These are phyloP conservation scores for Syrphus vitripennis DNA, from an alignment of 2,888 invertebrate genomes.

Conservation along the genomic window DNA sequence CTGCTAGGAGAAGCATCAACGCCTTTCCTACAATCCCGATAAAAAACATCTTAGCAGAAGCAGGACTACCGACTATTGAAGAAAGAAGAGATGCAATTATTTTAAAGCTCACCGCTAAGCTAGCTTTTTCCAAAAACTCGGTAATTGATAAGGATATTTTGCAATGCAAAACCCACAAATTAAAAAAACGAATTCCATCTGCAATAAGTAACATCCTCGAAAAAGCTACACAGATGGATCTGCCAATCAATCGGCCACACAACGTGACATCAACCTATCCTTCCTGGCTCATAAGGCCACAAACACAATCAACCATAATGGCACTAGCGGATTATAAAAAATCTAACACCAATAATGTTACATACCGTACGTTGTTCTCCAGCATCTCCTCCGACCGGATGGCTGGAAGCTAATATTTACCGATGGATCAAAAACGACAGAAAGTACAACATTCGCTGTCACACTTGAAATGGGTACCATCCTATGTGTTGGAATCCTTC, in stretches of 20 bases:
- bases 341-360: background rate
- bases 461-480: conserved; percentile 5
- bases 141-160: background rate
- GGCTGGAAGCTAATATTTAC: too few species aligned
- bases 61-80: too few species aligned
- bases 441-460: conserved; percentile 31
- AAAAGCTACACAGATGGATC: background rate
- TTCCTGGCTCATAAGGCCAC: background rate
- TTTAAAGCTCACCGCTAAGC: background rate
- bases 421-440: too few species aligned
- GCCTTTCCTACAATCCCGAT: background rate
- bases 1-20: background rate
- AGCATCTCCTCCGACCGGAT: background rate
- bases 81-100: background rate
- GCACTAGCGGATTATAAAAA: background rate
- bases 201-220: background rate
- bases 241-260: background rate
- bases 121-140: background rate
- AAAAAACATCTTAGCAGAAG: background rate
- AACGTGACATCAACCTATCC: background rate
- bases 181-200: background rate
- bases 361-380: background rate
- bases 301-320: background rate
- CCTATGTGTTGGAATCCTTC: background rate
- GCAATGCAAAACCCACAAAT: background rate